A percentile compares a stretch with the other conserved stretches of the same genome.
Conservation (phyloP, 2,888 invertebrate species). For the Macrosiphum euphorbiae region DNA sequence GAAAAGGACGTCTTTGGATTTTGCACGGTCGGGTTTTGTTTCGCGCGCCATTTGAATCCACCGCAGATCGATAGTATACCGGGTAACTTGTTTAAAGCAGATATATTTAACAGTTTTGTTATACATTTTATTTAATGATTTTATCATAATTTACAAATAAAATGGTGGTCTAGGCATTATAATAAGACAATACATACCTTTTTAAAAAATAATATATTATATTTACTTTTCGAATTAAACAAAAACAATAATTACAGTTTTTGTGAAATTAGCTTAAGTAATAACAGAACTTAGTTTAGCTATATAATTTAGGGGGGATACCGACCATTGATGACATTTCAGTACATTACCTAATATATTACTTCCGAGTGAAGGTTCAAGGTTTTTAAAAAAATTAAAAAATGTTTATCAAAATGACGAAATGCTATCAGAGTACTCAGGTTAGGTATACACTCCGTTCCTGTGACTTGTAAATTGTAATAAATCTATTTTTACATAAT, state of each 20-base stretch:
- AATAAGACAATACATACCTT: not conserved
- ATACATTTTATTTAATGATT: not conserved
- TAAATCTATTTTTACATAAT: not conserved
- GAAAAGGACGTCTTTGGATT: not conserved
- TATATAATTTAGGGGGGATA: not conserved
- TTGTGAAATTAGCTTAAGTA: not conserved
- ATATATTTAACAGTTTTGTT: not conserved
- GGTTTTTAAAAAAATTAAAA: not conserved
- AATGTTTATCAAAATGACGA: not conserved
- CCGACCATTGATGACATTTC: not conserved
- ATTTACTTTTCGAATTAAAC: not conserved
- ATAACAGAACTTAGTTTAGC: not conserved
- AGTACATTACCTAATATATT: not conserved
- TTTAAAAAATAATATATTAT: not conserved
- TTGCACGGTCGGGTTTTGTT: not conserved
- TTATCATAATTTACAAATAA: not conserved
- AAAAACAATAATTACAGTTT: not conserved
- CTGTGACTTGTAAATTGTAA: not conserved
- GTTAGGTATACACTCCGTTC: not conserved
- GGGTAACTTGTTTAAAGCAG: not conserved
- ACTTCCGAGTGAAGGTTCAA: not conserved
- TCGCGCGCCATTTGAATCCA: not conserved
- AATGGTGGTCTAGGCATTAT: not conserved
- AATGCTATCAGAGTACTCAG: not conserved
- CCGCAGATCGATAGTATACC: not conserved